Evolutionary conservation across 37 sponge, comb jelly and placozoan genomes (phyloP).

Genomic region (Chondrosia reniformis): DNA sequence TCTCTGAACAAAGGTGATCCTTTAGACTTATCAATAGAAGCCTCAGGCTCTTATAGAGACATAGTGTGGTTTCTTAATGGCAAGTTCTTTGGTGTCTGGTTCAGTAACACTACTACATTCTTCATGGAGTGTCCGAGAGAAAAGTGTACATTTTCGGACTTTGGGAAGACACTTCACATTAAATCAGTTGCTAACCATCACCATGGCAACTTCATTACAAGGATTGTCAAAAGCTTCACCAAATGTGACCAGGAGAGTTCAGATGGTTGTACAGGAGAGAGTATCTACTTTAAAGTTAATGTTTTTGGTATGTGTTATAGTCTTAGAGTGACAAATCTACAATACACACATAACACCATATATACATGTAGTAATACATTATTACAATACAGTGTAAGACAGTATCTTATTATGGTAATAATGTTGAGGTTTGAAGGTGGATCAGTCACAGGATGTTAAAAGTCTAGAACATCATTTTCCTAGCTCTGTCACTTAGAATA

Average conservation of each 20-base stretch:
- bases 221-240: background rate
- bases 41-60: constrained; percentile 7
- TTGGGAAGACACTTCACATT: background rate
- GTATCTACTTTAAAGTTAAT: background rate
- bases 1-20: too few relatives aligned
- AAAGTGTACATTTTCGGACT: background rate
- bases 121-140: constrained; percentile 1
- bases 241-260: background rate
- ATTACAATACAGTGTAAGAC: too few relatives aligned
- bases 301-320: background rate
- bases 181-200: background rate
- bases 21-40: background rate
- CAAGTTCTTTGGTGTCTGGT: constrained; percentile 6
- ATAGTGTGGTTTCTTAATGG: constrained; percentile 19
- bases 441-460: background rate
- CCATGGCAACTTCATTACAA: background rate
- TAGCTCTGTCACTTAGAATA: too few relatives aligned
- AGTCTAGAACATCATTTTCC: background rate
- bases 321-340: background rate
- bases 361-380: too few relatives aligned
- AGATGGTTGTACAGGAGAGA: background rate
- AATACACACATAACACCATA: background rate
- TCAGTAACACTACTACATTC: background rate
- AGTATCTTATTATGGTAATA: too few relatives aligned
- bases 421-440: background rate